Base-by-base conservation (phyloP, 2,888 invertebrate genomes). In the Dynastes tityus region DNA sequence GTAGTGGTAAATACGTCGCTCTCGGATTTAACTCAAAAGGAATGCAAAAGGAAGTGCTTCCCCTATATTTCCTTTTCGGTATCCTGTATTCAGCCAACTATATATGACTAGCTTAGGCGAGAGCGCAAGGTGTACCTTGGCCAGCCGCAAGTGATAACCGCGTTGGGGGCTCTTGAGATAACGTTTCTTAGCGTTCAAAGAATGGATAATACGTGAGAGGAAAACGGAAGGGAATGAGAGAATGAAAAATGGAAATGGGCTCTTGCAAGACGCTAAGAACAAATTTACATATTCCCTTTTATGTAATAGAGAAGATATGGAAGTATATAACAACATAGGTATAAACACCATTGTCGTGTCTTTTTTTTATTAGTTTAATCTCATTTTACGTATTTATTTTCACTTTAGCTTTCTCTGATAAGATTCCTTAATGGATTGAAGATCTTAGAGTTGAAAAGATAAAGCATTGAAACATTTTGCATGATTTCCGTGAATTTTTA, bases 1-100 rank as follows among this genome's bases (percentile, higher is more conserved):
- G 67, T 67, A 49, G 55, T 45, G 67, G 67, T 76, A 76, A 76
- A 67, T 76, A 67, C 67, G 67, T 40, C n/a, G 45, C 58, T 2
- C 45, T 3, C n/a, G 67, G 76, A 76, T 76, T 76, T 76, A 76
- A 45, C 40, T 76, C 76, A 55, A 61, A 74, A 58, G 53, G 67
- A 53, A 58, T 67, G 76, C 67, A 67, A 76, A 68, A 76, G 65
- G 76, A 67, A 68, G 58, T 67, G 65, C 37, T 51, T 53, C 16
- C 32, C 45, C 32, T 58, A 11, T 58, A 73, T 40, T 73, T 58
- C 45, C 61, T 61, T 61, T 37, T 61, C 53, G 68, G 27, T 51
- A 49, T 29, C 40, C 73, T 61, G 61, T 45, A 45, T 74, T 53
- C 73, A 16, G 16, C 40, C 73, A 73, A 13, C 73, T 16, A 27